Evolutionary conservation across 2,888 invertebrate genomes (phyloP), one percentile per base, ranked within the genome.

Genomic region (Teinopalpus imperialis): DNA sequence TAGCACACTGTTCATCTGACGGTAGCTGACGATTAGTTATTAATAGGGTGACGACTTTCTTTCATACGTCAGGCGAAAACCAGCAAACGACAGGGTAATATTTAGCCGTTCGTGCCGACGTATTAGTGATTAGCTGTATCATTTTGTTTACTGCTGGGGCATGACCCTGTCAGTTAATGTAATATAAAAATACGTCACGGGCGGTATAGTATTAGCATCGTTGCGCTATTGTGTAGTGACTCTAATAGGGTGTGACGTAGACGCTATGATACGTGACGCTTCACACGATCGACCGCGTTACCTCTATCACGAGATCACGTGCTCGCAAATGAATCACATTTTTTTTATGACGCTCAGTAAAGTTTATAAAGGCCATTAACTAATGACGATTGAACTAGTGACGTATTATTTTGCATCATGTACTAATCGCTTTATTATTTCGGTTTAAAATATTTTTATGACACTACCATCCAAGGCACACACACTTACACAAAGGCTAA

Each of bases 191-290:
- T 24, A 14, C 30, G 40, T 31, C 27, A 30, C 5, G 6, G 2
- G 9, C 4, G 3, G 1, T 30, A n/a, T 16, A 3, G 18, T 9
- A 13, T 2, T 21, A 13, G 2, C 18, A 27, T 37, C 18, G 18
- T 27, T 9, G 5, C 2, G 20, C 8, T 23, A 24, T 30, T 24
- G 32, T 32, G n/a, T n/a, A n/a, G n/a, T n/a, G n/a, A n/a, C n/a
- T n/a, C 24, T 30, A 40, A 3, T 7, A 8, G 10, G 1, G 1
- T n/a, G 35, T 43, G 42, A 43, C 43, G 43, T 34, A 27, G 31
- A 10, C 9, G 32, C 12, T 24, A 35, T 43, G 29, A 43, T 43
- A 43, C 43, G 43, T 43, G 43, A 30, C 43, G 43, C 23, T 30
- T 36, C 35, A 36, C 36, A 43, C 29, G 43, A 30, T 14, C 2